phyloP scores from a whole-genome alignment of 2,113 vertebrate species.

The Ivindomyrus marchei region DNA sequence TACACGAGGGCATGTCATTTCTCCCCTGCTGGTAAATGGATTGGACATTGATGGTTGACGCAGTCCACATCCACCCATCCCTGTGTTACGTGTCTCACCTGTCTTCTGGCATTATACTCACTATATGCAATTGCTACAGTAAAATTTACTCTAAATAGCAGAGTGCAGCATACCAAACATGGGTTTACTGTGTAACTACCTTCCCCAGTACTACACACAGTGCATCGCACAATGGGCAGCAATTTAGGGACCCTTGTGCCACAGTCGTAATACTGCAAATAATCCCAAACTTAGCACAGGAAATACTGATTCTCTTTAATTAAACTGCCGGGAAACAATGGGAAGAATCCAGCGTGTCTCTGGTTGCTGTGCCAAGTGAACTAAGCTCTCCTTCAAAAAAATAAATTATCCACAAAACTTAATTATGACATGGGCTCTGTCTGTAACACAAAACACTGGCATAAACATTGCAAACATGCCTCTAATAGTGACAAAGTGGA shows the following conservation, averaged over 20 bases:
- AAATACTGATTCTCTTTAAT: not conserved
- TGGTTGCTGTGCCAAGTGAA: not conserved
- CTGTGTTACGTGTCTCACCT: not conserved
- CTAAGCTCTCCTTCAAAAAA: not conserved
- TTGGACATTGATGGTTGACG: not conserved
- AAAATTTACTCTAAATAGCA: not conserved
- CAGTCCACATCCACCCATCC: not conserved
- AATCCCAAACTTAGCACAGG: not conserved
- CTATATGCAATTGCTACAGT: not conserved
- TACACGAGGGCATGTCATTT: not conserved
- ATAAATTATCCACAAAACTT: not conserved
- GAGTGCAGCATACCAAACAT: not conserved
- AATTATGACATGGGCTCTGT: not conserved
- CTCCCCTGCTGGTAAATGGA: not conserved
- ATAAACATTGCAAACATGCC: not conserved
- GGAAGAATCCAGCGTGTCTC: not conserved
- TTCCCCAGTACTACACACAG: not conserved
- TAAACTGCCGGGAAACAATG: not conserved
- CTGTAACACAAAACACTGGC: not conserved
- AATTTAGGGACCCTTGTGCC: not conserved
- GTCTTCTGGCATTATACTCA: not conserved
- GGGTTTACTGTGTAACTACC: not conserved
- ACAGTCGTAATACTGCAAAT: not conserved
- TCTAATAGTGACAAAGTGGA: not conserved
- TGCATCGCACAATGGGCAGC: not conserved